phyloP scores from a whole-genome alignment of 2,888 invertebrate species.

The Apantesis nais region DNA sequence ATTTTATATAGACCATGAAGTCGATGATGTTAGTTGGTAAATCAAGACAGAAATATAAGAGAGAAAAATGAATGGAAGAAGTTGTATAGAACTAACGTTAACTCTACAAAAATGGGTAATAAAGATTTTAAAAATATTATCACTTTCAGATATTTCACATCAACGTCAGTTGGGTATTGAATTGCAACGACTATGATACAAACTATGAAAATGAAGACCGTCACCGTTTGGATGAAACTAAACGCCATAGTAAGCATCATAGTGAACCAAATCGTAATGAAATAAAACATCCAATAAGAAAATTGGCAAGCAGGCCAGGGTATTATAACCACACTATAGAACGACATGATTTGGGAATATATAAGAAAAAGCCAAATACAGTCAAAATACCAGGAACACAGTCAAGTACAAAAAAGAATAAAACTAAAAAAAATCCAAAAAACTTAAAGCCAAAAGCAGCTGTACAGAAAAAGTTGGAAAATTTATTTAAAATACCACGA shows the following conservation, averaged over 20 bases:
- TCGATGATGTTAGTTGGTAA: background rate
- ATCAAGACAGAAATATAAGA: background rate
- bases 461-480: background rate
- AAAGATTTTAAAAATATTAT: background rate
- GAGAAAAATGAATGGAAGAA: background rate
- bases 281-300: background rate
- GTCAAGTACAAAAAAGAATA: background rate
- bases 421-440: background rate
- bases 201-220: background rate
- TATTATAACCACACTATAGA: background rate
- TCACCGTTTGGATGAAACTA: background rate
- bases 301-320: background rate
- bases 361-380: background rate
- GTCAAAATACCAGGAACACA: background rate
- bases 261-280: background rate
- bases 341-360: background rate
- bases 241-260: background rate
- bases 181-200: background rate
- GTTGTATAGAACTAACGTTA: background rate
- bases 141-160: conserved; percentile 3
- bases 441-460: background rate
- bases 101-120: background rate
- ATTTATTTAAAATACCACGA: background rate
- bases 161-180: background rate
- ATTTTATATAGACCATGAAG: background rate